Conservation (phyloP, 2,113 vertebrate species). For the Alouatta palliata region DNA sequence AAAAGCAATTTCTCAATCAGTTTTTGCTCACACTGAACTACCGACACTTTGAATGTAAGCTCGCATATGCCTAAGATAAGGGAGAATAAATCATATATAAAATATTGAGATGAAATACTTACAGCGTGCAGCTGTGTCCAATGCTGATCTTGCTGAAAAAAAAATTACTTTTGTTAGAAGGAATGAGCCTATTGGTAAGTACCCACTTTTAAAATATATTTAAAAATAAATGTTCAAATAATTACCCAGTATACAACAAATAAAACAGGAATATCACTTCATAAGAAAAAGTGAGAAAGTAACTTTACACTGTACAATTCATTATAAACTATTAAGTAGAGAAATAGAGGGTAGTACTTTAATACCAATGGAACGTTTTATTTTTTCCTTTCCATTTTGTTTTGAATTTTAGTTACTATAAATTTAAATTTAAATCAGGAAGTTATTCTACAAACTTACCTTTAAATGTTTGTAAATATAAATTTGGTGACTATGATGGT, state of each 20-base stretch:
- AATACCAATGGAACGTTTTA: not conserved
- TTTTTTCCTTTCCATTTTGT: not conserved
- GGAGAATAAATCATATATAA: not conserved
- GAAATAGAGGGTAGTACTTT: not conserved
- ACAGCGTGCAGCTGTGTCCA: conserved; percentile 85
- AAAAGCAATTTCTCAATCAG: not conserved
- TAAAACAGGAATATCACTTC: not conserved
- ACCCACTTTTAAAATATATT: conserved; percentile 28
- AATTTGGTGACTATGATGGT: not conserved
- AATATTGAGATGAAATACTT: conserved; percentile 82
- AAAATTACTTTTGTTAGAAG: conserved; percentile 62
- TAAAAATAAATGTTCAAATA: not conserved
- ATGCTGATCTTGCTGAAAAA: conserved; percentile 86
- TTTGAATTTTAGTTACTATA: conserved; percentile 8
- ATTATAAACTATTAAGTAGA: not conserved
- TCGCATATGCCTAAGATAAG: not conserved
- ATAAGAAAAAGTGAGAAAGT: not conserved
- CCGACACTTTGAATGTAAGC: not conserved
- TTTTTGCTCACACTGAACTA: not conserved
- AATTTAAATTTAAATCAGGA: conserved; percentile 22
- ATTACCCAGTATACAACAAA: not conserved
- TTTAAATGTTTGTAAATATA: not conserved
- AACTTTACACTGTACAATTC: not conserved
- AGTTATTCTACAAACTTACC: not conserved
- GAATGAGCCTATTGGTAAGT: conserved; percentile 29